Conservation (phyloP, 2,113 vertebrate genomes). For the Varanus komodoensis region DNA sequence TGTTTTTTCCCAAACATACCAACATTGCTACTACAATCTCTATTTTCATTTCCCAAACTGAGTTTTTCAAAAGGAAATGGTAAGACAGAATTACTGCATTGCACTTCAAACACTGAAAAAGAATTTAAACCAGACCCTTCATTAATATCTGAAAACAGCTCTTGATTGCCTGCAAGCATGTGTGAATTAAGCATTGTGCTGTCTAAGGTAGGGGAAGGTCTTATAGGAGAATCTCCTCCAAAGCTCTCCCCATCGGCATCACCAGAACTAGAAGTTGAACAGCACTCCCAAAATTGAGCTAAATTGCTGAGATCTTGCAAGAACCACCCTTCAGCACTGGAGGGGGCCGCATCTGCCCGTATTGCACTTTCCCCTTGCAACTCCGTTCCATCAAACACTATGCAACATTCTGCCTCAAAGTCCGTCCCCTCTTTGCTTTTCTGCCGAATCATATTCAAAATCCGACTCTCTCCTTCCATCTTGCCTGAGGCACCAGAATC, state of each 20-base stretch:
- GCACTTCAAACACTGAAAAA: constrained; percentile 98
- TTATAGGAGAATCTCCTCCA: constrained; percentile 90
- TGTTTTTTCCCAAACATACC: constrained; percentile 94
- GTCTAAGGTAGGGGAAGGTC: constrained; percentile 90
- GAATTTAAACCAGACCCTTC: constrained; percentile 90
- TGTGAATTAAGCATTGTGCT: constrained; percentile 86
- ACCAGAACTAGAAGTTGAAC: constrained; percentile 93
- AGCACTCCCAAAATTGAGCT: constrained; percentile 97
- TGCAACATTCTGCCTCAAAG: constrained; percentile 96
- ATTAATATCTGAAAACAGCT: constrained; percentile 88
- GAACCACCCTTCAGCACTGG: constrained; percentile 90
- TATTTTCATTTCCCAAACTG: constrained; percentile 85
- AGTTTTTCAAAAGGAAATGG: constrained; percentile 93
- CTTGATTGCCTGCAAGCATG: constrained; percentile 86
- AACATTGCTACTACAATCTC: constrained; percentile 92
- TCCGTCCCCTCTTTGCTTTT: constrained; percentile 93
- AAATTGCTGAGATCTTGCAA: constrained; percentile 92
- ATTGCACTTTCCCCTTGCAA: constrained; percentile 99
- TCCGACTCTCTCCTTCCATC: constrained; percentile 96
- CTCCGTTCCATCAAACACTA: constrained; percentile 96
- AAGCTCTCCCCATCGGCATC: constrained; percentile 97
- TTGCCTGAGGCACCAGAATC: constrained; percentile 99
- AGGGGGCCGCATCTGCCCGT: constrained; percentile 91
- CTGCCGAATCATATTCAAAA: constrained; percentile 98
- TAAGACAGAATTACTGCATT: constrained; percentile 95